Percentiles rank a stretch among this genome's conserved stretches.
phyloP scores from a whole-genome alignment of 92 coral and sea anemone species.

The Palythoa grandiflora region DNA sequence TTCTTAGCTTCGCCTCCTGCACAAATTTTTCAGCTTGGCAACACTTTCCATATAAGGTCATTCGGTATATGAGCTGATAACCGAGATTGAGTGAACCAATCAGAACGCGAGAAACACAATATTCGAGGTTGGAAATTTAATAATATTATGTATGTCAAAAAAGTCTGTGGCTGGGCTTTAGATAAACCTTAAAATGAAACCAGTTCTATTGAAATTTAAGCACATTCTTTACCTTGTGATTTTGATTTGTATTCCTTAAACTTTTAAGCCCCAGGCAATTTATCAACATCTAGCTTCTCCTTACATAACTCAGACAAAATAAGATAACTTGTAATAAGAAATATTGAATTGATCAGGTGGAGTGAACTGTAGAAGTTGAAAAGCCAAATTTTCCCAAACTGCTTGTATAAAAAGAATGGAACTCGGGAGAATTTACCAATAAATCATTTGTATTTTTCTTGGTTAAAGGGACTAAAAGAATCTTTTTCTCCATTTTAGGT shows the following conservation, averaged over 20 bases:
- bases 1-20: no score
- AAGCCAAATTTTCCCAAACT: background rate
- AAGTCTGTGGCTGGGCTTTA: background rate
- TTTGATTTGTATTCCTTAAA: background rate
- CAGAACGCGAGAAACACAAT: no score
- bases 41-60: no score
- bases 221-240: slow-evolving; percentile 5
- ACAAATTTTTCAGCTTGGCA: no score
- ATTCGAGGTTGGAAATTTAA: no score
- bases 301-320: background rate
- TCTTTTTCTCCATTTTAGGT: slow-evolving; percentile 38
- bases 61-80: no score
- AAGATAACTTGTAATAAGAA: background rate
- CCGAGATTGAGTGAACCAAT: no score
- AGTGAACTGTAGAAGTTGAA: background rate
- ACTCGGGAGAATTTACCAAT: background rate
- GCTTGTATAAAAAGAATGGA: background rate
- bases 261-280: background rate
- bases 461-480: background rate
- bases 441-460: background rate
- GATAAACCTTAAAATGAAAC: background rate
- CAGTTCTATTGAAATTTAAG: background rate
- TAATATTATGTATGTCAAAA: background rate
- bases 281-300: background rate
- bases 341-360: background rate